Evolutionary conservation across 2,113 vertebrate species (phyloP), one percentile per base, ranked within the genome.

Genomic region (Galemys pyrenaicus): DNA sequence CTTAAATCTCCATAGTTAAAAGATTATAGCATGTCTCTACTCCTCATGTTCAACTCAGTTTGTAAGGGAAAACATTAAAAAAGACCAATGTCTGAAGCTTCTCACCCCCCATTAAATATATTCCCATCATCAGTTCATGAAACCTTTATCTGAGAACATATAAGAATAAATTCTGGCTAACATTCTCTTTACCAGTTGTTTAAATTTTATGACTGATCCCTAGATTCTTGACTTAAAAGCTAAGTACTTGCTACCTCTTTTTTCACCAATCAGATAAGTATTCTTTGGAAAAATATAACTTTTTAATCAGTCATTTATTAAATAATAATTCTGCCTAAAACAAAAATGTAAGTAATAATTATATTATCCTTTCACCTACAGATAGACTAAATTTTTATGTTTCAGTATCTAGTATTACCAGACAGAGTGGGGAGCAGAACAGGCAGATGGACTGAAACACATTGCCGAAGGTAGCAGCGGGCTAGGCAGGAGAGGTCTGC

Each of bases 321-420:
- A 51, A 32, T 81, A 26, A 32, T 67, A 41, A 89, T 65, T 89
- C 54, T 90, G 49, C 91, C 32, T 85, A 94, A 93, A 91, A 82
- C 77, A 86, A 73, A 73, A 62, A 62, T 71, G 2, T 70, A 60
- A 70, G 62, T 74, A 49, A 54, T 85, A 81, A 92, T 12, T 44
- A 87, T 8, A 51, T 73, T 81, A 75, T 65, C 60, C 32, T 74
- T 81, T 92, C 5, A 44, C 5, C 19, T 89, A 62, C n/a, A 89
- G 71, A 62, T 79, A 4, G 4, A 79, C 44, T 62, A 46, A 15
- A 58, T 77, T 67, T 44, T 79, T 82, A 46, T 80, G 41, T 51
- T 81, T n/a, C n/a, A 68, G 4, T 88, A 49, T 49, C 46, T 49
- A 49, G 46, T 49, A 49, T 49, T 49, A 71, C 51, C 39, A n/a